Evolutionary conservation across 1,140 invertebrate genomes (phyloP), one percentile per base, ranked within the genome.

Genomic region (Linepithema humile): DNA sequence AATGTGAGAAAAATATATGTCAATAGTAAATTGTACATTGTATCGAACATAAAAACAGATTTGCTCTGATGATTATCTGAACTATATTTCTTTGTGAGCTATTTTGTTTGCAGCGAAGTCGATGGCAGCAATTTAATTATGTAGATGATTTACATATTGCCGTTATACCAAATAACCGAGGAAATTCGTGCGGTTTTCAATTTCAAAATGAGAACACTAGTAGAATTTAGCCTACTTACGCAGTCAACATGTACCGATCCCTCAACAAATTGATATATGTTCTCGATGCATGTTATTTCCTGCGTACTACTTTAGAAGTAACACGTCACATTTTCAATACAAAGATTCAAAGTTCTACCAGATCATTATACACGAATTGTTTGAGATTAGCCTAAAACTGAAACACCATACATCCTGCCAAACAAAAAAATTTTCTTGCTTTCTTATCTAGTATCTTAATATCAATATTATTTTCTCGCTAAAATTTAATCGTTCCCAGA

Each of bases 191-290:
- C 6, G 10, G 17, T 43, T 64, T 64, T 40, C 35, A 38, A 23
- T n/a, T 10, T n/a, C 15, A 12, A 77, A 77, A 64, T 50, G 59
- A 2, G 74, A 45, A 20, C 55, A 35, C 59, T 65, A 65, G 67
- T 75, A 50, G 67, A 77, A 35, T 77, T 77, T 12, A 45, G 23
- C 60, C 74, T 48, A 67, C 74, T 65, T 77, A 77, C 4, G 74
- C 60, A 65, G 12, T 23, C 29, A 26, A 38, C 60, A 38, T 65
- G 32, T 15, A 26, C 32, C 32, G 59, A 74, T 38, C 53, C 50
- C 29, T 77, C 73, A 15, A 45, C 10, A 64, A 32, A 17, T 26
- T 15, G 9, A 3, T 35, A 43, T 12, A 26, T 38, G 74, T 23
- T 77, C 40, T 65, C 48, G 29, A 64, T 64, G 38, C 69, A 26